These are phyloP conservation scores for Macquaria australasica DNA, from an alignment of 2,113 vertebrate genomes.

Conservation along the genomic window DNA sequence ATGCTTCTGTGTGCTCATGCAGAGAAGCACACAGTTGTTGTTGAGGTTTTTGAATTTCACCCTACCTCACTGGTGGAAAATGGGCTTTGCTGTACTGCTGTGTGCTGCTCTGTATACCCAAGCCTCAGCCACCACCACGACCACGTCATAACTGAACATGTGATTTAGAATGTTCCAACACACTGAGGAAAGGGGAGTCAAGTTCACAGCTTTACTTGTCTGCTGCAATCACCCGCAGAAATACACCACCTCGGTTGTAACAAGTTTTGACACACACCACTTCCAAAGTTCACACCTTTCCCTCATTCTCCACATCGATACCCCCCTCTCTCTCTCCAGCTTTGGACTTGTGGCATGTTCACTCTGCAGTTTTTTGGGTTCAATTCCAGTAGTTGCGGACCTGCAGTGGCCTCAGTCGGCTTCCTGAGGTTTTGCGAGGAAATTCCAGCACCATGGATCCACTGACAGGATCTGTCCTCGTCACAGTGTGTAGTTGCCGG, in stretches of 20 bases:
- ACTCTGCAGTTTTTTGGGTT: conserved; percentile 51
- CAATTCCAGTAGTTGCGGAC: conserved; percentile 76
- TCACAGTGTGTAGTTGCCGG: conserved; percentile 66
- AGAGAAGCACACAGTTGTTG: conserved; percentile 18
- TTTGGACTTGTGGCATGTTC: conserved; percentile 51
- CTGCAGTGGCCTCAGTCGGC: conserved; percentile 63
- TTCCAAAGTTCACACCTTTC: conserved; percentile 75
- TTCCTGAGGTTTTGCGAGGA: conserved; percentile 80
- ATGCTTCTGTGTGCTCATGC: conserved; percentile 22
- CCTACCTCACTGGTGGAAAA: conserved; percentile 36
- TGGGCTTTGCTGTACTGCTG: conserved; percentile 39
- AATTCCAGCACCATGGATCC: conserved; percentile 70
- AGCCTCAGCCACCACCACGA: conserved; percentile 37
- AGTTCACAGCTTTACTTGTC: conserved; percentile 77
- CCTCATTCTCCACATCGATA: conserved; percentile 55
- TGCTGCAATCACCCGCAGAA: conserved; percentile 61
- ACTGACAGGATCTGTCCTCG: conserved; percentile 81
- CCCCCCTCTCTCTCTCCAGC: conserved; percentile 15
- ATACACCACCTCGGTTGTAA: conserved; percentile 51
- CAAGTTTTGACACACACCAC: conserved; percentile 66
- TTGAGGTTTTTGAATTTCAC: conserved; percentile 14
- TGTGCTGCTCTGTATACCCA: conserved; percentile 20
- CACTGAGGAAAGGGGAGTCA: conserved; percentile 58
- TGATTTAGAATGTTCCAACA: conserved; percentile 66
- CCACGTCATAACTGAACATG: conserved; percentile 56